Base-by-base conservation (phyloP, 2,113 vertebrate species). In the Xenopus laevis region DNA sequence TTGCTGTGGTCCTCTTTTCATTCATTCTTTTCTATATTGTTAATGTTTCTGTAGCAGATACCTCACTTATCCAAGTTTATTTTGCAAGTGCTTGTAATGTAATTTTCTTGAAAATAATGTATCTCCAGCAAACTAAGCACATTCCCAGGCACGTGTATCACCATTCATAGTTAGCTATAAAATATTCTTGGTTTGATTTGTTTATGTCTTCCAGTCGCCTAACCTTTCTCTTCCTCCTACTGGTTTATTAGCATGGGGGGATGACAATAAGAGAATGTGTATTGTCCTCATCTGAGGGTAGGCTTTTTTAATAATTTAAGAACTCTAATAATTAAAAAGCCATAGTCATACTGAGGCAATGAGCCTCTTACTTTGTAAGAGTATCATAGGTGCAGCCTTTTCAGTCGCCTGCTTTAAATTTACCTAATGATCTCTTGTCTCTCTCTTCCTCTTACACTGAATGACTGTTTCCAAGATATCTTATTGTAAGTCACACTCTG, bases 281-380 rank as follows among this genome's bases (percentile, higher is more conserved):
- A 55, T 55, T 55, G 53, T 55, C 53, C 18, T 17, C 53, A 55
- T 55, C 53, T 55, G 53, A n/a, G 53, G 53, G 53, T 55, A 55
- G 53, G 53, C 53, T 55, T 55, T n/a, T 2, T 55, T 16, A 55
- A 55, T 55, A 55, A 55, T 55, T 55, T 8, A 55, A 55, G 17
- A 55, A 16, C 53, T 55, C 15, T 55, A 55, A 55, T 55, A n/a
- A 55, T 55, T 55, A n/a, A 55, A n/a, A 16, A 55, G 8, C 53
- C 53, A 4, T 5, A 55, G 53, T 55, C 53, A 55, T 18, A n/a
- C 17, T 8, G 17, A 55, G 17, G 53, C 53, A 55, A 55, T n/a
- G 17, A 55, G 53, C 13, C 18, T 1, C 53, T 4, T 17, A 10
- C 53, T 55, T n/a, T 55, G 53, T 55, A n/a, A n/a, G 17, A n/a